Percentiles rank a stretch among this genome's conserved stretches.
Conservation (phyloP, 2,888 invertebrate species). For the Cephus sareptanus region DNA sequence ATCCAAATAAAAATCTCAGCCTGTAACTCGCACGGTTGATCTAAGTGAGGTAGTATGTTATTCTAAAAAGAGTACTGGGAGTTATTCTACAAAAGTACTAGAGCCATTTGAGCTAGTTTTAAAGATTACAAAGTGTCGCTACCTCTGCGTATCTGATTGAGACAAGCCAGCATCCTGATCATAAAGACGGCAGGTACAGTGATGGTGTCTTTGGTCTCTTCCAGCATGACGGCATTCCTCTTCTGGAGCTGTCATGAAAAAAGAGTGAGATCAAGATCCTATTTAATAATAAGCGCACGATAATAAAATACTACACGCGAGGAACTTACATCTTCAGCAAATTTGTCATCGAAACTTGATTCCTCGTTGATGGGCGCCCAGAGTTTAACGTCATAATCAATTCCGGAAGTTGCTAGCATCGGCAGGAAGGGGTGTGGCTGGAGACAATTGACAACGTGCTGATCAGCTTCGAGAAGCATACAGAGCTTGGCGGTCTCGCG, state of each 20-base stretch:
- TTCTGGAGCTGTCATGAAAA: constrained; percentile 73
- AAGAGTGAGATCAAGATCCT: constrained; percentile 10
- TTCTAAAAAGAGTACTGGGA: not conserved
- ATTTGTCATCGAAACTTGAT: constrained; percentile 71
- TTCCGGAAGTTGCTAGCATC: constrained; percentile 85
- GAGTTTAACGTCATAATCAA: constrained; percentile 87
- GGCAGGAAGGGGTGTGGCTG: constrained; percentile 85
- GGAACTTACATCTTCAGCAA: constrained; percentile 73
- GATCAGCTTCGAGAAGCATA: constrained; percentile 83
- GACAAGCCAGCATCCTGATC: constrained; percentile 79
- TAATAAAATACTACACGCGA: not conserved
- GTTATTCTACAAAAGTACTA: constrained; percentile 8
- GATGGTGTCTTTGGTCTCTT: constrained; percentile 87
- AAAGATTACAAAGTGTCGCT: constrained; percentile 52
- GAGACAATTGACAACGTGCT: constrained; percentile 86
- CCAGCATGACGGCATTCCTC: constrained; percentile 84
- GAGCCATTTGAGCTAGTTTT: constrained; percentile 4
- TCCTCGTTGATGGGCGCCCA: constrained; percentile 80
- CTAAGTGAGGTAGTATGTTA: constrained; percentile 7
- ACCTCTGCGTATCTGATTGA: constrained; percentile 74
- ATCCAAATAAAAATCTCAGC: not conserved
- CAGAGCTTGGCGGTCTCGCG: constrained; percentile 76
- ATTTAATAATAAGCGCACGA: not conserved
- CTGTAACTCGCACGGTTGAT: not conserved
- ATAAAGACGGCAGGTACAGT: constrained; percentile 90